A percentile compares a stretch with the other conserved stretches of the same genome.
These are phyloP conservation scores for Capromys pilorides DNA, from an alignment of 2,797 vertebrate species.

Conservation along the genomic window DNA sequence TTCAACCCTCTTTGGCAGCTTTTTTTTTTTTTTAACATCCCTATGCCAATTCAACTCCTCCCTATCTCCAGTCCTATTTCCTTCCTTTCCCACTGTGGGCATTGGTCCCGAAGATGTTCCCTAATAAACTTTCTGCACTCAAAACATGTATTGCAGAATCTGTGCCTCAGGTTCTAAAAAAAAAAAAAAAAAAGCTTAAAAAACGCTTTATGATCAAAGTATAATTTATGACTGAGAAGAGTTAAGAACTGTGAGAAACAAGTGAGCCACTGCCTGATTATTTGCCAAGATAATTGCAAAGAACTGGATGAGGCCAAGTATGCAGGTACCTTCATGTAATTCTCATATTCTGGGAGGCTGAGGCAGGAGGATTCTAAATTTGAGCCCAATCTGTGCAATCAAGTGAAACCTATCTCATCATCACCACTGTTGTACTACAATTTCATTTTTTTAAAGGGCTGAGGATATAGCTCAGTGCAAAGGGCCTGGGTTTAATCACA, in stretches of 20 bases:
- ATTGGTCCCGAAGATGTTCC: not conserved
- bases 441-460: not conserved
- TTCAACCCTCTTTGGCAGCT: not conserved
- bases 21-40: not conserved
- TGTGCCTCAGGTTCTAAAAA: not conserved
- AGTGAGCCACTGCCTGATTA: not conserved
- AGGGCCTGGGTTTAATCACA: not conserved
- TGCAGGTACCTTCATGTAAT: not conserved
- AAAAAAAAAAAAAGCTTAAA: not conserved
- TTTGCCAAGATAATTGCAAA: conserved; percentile 22
- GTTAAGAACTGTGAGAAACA: not conserved
- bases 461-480: not conserved
- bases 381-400: not conserved
- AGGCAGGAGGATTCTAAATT: not conserved
- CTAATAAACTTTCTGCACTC: not conserved
- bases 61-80: not conserved
- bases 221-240: not conserved
- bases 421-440: not conserved
- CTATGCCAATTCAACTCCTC: not conserved
- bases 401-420: not conserved
- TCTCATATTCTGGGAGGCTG: not conserved
- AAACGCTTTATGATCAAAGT: not conserved
- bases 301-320: not conserved
- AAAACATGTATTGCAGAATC: not conserved
- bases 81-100: not conserved